Conservation (phyloP, 2,797 vertebrate species). For the Toxotes lorentzi region DNA sequence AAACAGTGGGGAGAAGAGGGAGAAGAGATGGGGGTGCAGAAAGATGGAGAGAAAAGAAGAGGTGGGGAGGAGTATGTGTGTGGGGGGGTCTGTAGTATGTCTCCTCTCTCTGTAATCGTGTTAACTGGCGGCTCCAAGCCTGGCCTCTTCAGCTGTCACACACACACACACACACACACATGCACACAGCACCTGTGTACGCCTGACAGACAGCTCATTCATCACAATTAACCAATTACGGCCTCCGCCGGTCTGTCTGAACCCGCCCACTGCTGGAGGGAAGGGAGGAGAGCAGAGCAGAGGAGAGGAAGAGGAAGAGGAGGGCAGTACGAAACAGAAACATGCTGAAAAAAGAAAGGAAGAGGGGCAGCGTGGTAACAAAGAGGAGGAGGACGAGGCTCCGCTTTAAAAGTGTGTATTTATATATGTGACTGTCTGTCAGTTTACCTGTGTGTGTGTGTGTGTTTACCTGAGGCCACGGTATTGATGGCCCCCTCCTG, state of each 20-base stretch:
- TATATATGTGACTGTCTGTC: background rate
- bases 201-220: constrained; percentile 88
- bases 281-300: constrained; percentile 59
- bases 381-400: background rate
- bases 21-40: constrained; percentile 26
- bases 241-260: constrained; percentile 80
- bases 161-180: constrained; percentile 58
- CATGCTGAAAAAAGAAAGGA: background rate
- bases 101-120: constrained; percentile 86
- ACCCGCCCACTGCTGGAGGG: constrained; percentile 76
- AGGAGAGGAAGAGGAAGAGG: constrained; percentile 36
- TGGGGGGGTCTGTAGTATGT: constrained; percentile 76
- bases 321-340: constrained; percentile 20
- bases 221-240: constrained; percentile 93
- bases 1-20: constrained; percentile 30
- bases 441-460: constrained; percentile 9
- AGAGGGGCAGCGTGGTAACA: background rate
- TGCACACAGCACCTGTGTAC: constrained; percentile 86
- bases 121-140: constrained; percentile 85
- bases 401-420: background rate
- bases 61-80: constrained; percentile 14
- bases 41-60: constrained; percentile 41
- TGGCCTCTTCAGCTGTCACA: constrained; percentile 84
- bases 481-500: constrained; percentile 96
- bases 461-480: constrained; percentile 90